phyloP scores from a whole-genome alignment of 2,113 vertebrate genomes.

The Physeter macrocephalus region DNA sequence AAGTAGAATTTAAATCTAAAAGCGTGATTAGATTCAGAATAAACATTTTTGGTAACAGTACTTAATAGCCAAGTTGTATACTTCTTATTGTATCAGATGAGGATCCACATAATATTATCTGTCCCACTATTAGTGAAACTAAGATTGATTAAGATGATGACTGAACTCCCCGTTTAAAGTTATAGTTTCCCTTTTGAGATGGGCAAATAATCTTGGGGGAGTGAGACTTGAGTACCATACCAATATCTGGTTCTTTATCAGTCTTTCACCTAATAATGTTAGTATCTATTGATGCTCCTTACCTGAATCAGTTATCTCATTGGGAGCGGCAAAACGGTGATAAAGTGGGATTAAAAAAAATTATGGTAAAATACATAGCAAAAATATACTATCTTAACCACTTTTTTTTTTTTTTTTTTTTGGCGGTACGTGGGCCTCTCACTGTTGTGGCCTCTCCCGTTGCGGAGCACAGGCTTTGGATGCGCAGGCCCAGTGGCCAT shows the following conservation, averaged over 20 bases:
- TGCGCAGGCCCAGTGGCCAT: too few relatives aligned
- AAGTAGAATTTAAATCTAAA: constrained; percentile 13
- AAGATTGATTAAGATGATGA: background rate
- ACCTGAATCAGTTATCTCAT: background rate
- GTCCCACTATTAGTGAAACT: background rate
- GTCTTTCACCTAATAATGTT: background rate
- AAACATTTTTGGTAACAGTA: background rate
- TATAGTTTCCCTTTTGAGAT: background rate
- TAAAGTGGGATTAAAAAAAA: constrained; percentile 2
- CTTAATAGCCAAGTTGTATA: background rate
- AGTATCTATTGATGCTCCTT: background rate
- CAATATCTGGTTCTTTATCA: background rate
- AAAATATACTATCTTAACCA: background rate
- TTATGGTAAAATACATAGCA: background rate
- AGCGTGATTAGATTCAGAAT: background rate
- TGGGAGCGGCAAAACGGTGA: background rate
- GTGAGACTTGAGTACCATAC: background rate
- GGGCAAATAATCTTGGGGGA: background rate
- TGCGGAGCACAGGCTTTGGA: too few relatives aligned
- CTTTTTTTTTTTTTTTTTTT: too few relatives aligned
- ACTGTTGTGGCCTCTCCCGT: too few relatives aligned
- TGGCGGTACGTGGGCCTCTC: too few relatives aligned
- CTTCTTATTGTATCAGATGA: background rate
- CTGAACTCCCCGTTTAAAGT: background rate
- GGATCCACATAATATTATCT: background rate